Base-by-base conservation (phyloP, 2,113 vertebrate genomes). In the Bettongia penicillata region DNA sequence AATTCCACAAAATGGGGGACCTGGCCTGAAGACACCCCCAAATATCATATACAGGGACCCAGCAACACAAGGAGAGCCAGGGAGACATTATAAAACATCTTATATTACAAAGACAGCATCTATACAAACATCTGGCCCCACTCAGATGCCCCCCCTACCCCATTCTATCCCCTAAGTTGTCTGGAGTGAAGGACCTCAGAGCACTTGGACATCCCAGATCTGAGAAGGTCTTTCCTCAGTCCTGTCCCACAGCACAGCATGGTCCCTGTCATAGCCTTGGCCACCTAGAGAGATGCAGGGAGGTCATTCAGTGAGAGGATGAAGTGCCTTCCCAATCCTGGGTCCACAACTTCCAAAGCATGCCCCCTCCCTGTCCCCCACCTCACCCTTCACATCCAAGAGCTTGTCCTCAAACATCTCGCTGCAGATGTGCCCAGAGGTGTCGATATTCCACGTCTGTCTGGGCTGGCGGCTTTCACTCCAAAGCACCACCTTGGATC, bases 361-460 rank as follows among this genome's bases (percentile, higher is more conserved):
- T 28, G 7, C 24, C 91, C 50, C 6, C 51, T 0, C 47, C n/a
- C 14, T 8, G 0, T 0, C 43, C 0, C 0, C 26, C n/a, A 26
- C 7, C 97, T 98, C 98, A 99, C 99, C 99, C 98, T 99, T 99
- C 84, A 99, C 96, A 25, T 99, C 99, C 0, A 99, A 98, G 91
- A 99, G 96, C 98, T 99, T 98, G 94, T 99, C 99, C 26, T 99
- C 98, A 8, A 99, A 99, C 91, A 99, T 99, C 61, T 99, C 98
- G 98, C 99, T 99, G 97, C 11, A 97, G 97, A 99, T 99, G 91
- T 97, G 96, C 2, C 99, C 99, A 2, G 9, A 98, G 28, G 98
- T 98, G 14, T 98, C 97, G 0, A 99, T 55, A 8, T 98, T 98
- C 99, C 99, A 99, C 0, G 97, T 99, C 97, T 99, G 99, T 11